Base-by-base conservation (phyloP, 2,888 invertebrate genomes). In the Drosophila paracracens region DNA sequence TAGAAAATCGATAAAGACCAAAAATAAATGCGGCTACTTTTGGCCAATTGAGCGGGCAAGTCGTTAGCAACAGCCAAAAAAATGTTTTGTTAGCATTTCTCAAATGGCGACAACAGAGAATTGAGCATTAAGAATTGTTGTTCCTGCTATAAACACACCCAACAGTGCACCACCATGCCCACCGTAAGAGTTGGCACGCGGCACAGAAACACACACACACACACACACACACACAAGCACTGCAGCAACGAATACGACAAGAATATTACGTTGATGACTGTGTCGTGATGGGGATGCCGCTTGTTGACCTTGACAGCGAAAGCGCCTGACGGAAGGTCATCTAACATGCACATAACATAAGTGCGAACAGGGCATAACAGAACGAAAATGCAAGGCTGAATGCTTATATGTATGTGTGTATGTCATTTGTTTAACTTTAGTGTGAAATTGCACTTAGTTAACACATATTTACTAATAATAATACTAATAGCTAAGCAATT, bases 261-360 rank as follows among this genome's bases (percentile, higher is more conserved):
- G 29, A 57, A 40, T 11, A 25, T 10, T 25, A 48, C 25, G 50
- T 25, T 50, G 71, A 76, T 83, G 83, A 87, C 53, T 88, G 75
- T 83, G 58, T 62, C 60, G 46, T 31, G 57, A 70, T 64, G 84
- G 83, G 77, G 73, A 81, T 81, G 83, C 81, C 83, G 79, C 81
- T 69, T 65, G 80, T 71, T 91, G 91, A 92, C 92, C 92, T 92
- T 92, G 92, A 79, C 91, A 90, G 68, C 70, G 90, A 90, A 91
- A 81, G 68, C 62, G 74, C 54, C 61, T 36, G 58, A 51, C 75
- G 69, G 65, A 83, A 83, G 83, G 83, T 88, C 83, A 80, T 18
- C 71, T 62, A 57, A 63, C 66, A 66, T 58, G 38, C 35, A 29
- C 75, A 46, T 62, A 64, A 72, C 64, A 66, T 50, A 48, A 67